Evolutionary conservation across 2,888 invertebrate species (phyloP).

Genomic region (Nemotelus pantherinus): DNA sequence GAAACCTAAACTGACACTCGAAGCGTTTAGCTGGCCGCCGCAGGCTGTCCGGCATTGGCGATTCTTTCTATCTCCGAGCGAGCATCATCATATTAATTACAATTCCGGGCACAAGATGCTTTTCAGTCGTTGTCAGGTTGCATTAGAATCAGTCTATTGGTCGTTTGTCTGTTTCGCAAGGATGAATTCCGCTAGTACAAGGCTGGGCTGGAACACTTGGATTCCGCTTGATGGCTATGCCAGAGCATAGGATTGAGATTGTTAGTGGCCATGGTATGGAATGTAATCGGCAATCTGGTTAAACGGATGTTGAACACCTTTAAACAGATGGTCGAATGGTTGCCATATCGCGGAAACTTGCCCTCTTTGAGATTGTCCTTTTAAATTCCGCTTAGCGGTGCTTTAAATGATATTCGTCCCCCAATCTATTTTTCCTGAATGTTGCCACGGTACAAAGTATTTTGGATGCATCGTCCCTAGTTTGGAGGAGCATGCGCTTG

Average conservation of each 20-base stretch:
- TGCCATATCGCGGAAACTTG: not conserved
- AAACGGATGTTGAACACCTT: not conserved
- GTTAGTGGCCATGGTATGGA: not conserved
- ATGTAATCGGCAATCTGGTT: conserved; percentile 12
- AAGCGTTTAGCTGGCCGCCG: not conserved
- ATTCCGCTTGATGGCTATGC: no score
- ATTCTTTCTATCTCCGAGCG: not conserved
- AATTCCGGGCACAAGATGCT: conserved; percentile 7
- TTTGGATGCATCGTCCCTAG: no score
- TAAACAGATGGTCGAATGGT: not conserved
- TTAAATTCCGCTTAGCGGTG: not conserved
- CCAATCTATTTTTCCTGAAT: not conserved
- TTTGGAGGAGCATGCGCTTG: no score
- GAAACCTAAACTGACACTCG: no score
- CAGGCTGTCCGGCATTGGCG: not conserved
- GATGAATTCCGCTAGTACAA: no score
- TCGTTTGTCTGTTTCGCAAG: no score
- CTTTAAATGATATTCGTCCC: conserved; percentile 3
- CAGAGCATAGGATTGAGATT: no score
- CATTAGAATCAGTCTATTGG: not conserved
- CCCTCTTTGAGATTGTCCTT: not conserved
- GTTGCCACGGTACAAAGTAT: no score
- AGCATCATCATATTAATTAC: conserved; percentile 5
- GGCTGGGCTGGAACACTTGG: no score
- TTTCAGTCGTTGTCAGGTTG: not conserved